These are phyloP conservation scores for Agrilus cyanescens DNA, from an alignment of 2,888 invertebrate species.

Conservation along the genomic window DNA sequence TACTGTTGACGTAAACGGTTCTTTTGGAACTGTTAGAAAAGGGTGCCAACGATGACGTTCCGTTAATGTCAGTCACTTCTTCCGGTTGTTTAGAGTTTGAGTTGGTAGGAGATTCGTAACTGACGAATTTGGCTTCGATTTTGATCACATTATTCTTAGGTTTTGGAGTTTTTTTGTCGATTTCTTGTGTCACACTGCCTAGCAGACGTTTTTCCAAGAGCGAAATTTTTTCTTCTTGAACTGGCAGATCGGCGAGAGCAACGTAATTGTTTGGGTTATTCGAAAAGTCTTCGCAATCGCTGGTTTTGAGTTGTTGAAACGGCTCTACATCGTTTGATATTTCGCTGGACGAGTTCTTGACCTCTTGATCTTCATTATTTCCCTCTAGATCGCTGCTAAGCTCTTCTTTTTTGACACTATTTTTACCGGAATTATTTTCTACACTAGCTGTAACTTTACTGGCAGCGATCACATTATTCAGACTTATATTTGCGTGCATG, in stretches of 20 bases:
- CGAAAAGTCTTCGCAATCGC: conserved; percentile 8
- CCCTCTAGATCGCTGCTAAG: conserved; percentile 12
- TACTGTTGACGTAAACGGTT: conserved; percentile 43
- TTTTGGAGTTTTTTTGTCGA: not conserved
- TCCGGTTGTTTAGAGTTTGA: not conserved
- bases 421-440: not conserved
- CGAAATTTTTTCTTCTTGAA: conserved; percentile 22
- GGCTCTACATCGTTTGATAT: conserved; percentile 9
- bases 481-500: conserved; percentile 24
- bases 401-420: conserved; percentile 1
- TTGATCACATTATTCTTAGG: not conserved
- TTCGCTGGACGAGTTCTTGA: conserved; percentile 13
- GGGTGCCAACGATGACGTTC: conserved; percentile 13
- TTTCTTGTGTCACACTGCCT: conserved; percentile 18
- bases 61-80: not conserved
- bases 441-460: conserved; percentile 1
- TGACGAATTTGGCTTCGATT: not conserved
- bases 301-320: conserved; percentile 6
- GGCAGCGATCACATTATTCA: conserved; percentile 5
- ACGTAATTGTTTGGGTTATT: conserved; percentile 3
- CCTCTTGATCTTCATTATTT: conserved; percentile 14
- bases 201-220: conserved; percentile 29
- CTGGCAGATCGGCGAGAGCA: not conserved
- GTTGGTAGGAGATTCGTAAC: too few species aligned
- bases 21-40: conserved; percentile 31